A percentile compares a stretch with the other conserved stretches of the same genome.
phyloP scores from a whole-genome alignment of 2,797 vertebrate species.

The Acanthurus leucopareius region DNA sequence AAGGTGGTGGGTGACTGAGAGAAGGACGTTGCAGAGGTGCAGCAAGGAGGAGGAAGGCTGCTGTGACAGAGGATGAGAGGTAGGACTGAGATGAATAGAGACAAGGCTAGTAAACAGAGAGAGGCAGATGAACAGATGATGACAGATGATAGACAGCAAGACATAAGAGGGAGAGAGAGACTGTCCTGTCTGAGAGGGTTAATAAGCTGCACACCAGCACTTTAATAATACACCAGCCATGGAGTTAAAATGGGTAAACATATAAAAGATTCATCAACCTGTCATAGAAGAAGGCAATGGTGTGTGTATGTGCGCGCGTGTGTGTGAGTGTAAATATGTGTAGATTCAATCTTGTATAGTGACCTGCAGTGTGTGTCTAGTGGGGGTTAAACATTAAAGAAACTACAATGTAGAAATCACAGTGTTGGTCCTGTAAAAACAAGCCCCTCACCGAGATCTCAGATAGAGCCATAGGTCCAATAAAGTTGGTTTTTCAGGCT shows the following conservation, averaged over 20 bases:
- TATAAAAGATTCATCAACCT: slow-evolving; percentile 83
- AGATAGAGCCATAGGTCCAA: slow-evolving; percentile 42
- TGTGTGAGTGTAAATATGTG: neutral
- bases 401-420: slow-evolving; percentile 32
- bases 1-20: slow-evolving; percentile 51
- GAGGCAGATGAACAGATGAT: slow-evolving; percentile 71
- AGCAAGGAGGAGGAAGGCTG: slow-evolving; percentile 38
- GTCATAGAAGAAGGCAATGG: slow-evolving; percentile 62
- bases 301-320: slow-evolving; percentile 27
- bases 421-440: neutral
- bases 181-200: slow-evolving; percentile 79
- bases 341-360: slow-evolving; percentile 26
- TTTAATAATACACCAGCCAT: slow-evolving; percentile 81
- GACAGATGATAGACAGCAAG: slow-evolving; percentile 68
- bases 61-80: slow-evolving; percentile 52
- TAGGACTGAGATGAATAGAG: slow-evolving; percentile 67
- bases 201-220: slow-evolving; percentile 75
- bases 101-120: slow-evolving; percentile 72
- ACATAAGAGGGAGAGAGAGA: slow-evolving; percentile 36
- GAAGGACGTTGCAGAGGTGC: slow-evolving; percentile 45
- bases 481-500: slow-evolving; percentile 49
- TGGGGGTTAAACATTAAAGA: slow-evolving; percentile 40
- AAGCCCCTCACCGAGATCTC: slow-evolving; percentile 13
- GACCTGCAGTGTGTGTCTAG: slow-evolving; percentile 20
- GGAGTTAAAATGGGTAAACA: slow-evolving; percentile 86